A percentile compares a stretch with the other conserved stretches of the same genome.
These are phyloP conservation scores for Conistra vaccinii DNA, from an alignment of 2,888 invertebrate species.

Conservation along the genomic window DNA sequence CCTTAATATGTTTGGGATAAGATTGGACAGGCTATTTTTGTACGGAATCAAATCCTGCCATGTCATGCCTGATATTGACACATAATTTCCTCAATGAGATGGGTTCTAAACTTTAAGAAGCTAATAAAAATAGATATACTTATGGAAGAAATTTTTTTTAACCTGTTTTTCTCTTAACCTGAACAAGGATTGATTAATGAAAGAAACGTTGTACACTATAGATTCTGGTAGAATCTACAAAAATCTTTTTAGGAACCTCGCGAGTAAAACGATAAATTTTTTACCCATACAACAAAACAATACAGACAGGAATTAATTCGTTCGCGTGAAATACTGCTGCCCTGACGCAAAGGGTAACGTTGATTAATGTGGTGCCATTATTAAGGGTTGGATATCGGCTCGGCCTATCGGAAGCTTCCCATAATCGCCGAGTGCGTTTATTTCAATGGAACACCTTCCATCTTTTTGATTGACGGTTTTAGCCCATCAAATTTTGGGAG, in stretches of 20 bases:
- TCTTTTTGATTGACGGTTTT: conserved; percentile 46
- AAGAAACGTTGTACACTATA: not conserved
- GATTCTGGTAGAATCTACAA: not conserved
- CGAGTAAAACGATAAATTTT: not conserved
- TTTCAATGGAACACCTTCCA: conserved; percentile 46
- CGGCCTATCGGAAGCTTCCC: conserved; percentile 50
- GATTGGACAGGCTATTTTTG: conserved; percentile 30
- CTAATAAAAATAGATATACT: too few relatives aligned
- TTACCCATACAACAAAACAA: conserved; percentile 7
- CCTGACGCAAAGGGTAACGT: conserved; percentile 38
- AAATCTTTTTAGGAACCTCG: not conserved
- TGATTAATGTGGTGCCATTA: conserved; percentile 60
- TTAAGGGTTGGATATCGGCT: conserved; percentile 40
- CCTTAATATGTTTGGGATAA: conserved; percentile 31
- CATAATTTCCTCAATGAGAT: conserved; percentile 8
- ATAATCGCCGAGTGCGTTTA: conserved; percentile 45
- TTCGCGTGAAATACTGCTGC: conserved; percentile 20
- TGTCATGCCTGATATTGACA: conserved; percentile 31
- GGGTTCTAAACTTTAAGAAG: not conserved
- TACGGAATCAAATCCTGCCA: not conserved
- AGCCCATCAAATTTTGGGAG: conserved; percentile 15
- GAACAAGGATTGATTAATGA: not conserved
- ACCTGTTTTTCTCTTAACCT: not conserved
- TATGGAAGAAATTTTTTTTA: too few relatives aligned
- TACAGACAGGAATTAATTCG: conserved; percentile 32